phyloP scores from a whole-genome alignment of 2,113 vertebrate species.

The Nothoprocta pentlandii region DNA sequence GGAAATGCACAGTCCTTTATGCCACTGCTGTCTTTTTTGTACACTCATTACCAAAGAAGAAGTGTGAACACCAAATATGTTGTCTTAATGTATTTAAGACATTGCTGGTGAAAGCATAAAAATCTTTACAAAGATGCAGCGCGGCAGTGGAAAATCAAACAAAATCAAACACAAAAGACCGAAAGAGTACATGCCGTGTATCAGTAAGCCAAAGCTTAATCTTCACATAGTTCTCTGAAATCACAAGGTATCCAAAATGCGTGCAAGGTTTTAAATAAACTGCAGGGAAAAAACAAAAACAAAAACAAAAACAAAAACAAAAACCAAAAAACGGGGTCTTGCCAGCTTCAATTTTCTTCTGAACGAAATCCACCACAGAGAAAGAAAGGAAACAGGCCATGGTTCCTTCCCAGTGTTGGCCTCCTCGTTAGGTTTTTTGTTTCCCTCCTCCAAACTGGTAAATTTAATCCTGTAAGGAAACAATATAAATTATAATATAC shows the following conservation, averaged over 20 bases:
- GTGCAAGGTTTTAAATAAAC: constrained; percentile 86
- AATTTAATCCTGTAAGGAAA: constrained; percentile 79
- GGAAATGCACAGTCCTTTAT: constrained; percentile 68
- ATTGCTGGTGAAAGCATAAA: constrained; percentile 81
- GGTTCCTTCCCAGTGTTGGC: constrained; percentile 64
- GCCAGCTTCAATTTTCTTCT: constrained; percentile 81
- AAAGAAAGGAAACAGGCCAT: constrained; percentile 72
- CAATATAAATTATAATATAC: constrained; percentile 71
- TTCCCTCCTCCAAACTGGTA: constrained; percentile 76
- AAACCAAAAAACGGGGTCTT: constrained; percentile 72
- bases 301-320: background rate
- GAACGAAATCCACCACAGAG: constrained; percentile 76
- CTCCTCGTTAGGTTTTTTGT: constrained; percentile 70
- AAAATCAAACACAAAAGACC: constrained; percentile 81
- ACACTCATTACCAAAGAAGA: constrained; percentile 71
- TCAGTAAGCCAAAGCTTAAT: constrained; percentile 83
- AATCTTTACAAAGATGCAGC: constrained; percentile 75
- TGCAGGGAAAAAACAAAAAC: constrained; percentile 60
- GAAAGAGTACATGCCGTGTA: constrained; percentile 82
- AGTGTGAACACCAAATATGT: constrained; percentile 77
- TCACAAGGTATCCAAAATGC: constrained; percentile 85
- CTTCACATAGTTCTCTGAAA: constrained; percentile 83
- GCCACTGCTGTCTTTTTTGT: constrained; percentile 72
- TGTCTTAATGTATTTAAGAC: constrained; percentile 81
- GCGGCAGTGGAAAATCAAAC: constrained; percentile 80